Base-by-base conservation (phyloP, 2,797 vertebrate genomes). In the Cirrhinus mrigala region DNA sequence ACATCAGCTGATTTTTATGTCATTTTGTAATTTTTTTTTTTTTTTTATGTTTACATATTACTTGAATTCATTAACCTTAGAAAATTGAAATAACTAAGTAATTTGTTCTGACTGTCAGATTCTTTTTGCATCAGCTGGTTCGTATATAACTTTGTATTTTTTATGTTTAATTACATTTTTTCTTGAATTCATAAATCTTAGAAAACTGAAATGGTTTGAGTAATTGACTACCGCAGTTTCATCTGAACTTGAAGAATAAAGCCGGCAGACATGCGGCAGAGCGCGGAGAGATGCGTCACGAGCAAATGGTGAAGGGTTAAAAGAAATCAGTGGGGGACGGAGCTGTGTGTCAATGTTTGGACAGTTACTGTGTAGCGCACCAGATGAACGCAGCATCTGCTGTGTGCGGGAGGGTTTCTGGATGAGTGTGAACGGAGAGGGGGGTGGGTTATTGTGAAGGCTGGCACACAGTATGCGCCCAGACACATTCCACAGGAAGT, bases 361-460 rank as follows among this genome's bases (percentile, higher is more conserved):
- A 93, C 92, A 93, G 93, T 90, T 91, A 92, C 90, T 92, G 91
- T 91, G 90, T 90, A 88, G 91, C 92, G 88, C 91, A 90, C 89
- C 93, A 92, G 93, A 93, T 93, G 93, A 94, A 90, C 90, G 83
- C 81, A 87, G 91, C 93, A 93, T 94, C 93, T 94, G 94, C 92
- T 91, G 91, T 86, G 89, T 83, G 85, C 88, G 91, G 79, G 88
- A 87, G 82, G 76, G 79, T 81, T 71, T 73, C 73, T 84, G 83
- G 79, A 81, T 69, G 86, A 80, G 86, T 58, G 82, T 74, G 79
- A 46, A 71, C 46, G 46, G 69, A 68, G 68, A 69, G 46, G 84
- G 48, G 82, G 27, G 71, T 22, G 85, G 64, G 69, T 75, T 78
- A 87, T 79, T 89, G 87, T 86, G 86, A 85, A 88, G 83, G 83